These are phyloP conservation scores for Tortrix viridana DNA, from an alignment of 2,888 invertebrate species.

Conservation along the genomic window DNA sequence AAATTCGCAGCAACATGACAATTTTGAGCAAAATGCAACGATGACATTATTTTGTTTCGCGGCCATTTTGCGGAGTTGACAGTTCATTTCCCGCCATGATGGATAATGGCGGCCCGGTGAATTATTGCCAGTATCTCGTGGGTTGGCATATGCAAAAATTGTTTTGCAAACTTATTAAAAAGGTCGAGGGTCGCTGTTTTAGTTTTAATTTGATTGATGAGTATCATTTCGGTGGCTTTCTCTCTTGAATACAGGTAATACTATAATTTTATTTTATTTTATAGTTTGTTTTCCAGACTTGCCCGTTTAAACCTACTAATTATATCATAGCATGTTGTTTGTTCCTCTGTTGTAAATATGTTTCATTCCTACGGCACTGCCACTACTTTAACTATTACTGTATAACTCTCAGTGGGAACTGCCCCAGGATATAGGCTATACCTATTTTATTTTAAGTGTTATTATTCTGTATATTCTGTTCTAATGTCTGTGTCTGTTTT, in stretches of 20 bases:
- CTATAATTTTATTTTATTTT: background rate
- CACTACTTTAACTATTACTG: too few relatives aligned
- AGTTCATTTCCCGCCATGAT: conserved; percentile 81
- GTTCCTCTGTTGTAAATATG: too few relatives aligned
- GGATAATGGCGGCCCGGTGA: conserved; percentile 70
- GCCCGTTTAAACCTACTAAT: too few relatives aligned
- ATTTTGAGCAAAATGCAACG: conserved; percentile 40
- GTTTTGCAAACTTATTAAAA: conserved; percentile 77
- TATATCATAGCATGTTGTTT: too few relatives aligned
- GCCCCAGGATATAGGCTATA: too few relatives aligned
- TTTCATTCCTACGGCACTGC: too few relatives aligned
- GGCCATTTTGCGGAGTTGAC: conserved; percentile 71
- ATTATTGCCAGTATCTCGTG: conserved; percentile 68
- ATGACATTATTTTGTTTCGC: conserved; percentile 63
- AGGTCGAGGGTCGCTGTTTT: conserved; percentile 58
- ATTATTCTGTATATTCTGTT: too few relatives aligned
- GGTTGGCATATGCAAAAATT: conserved; percentile 84
- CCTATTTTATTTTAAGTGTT: too few relatives aligned
- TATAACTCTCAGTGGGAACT: too few relatives aligned
- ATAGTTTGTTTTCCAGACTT: too few relatives aligned
- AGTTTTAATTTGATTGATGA: conserved; percentile 48
- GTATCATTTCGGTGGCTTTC: conserved; percentile 21
- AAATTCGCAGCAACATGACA: conserved; percentile 29
- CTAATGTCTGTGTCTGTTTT: too few relatives aligned
- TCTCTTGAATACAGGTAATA: conserved; percentile 4